Conservation (phyloP, 2,888 invertebrate genomes). For the Lutraria lutraria region DNA sequence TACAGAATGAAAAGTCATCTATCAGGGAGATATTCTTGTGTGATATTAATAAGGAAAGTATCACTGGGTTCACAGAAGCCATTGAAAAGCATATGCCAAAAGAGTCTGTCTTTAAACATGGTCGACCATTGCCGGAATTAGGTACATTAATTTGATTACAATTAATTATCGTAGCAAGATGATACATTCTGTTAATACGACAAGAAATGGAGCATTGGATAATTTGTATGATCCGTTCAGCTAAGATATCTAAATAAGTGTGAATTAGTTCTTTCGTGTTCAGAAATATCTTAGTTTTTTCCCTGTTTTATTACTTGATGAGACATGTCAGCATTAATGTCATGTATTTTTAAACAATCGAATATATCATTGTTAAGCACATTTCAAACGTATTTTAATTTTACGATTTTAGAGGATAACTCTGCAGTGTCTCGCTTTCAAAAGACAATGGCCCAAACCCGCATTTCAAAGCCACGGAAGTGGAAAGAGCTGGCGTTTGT, state of each 20-base stretch:
- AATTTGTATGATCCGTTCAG: too few species aligned
- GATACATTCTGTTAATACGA: too few species aligned
- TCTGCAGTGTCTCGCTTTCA: background rate
- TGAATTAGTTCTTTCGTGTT: too few species aligned
- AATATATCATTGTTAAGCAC: too few species aligned
- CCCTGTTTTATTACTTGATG: too few species aligned
- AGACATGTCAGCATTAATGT: too few species aligned
- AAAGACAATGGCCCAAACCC: background rate
- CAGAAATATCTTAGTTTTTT: too few species aligned
- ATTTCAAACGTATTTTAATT: too few species aligned
- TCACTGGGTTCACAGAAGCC: background rate
- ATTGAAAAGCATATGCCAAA: background rate
- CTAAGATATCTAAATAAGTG: too few species aligned
- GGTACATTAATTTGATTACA: background rate
- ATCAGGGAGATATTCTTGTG: background rate
- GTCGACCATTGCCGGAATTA: background rate
- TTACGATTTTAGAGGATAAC: too few species aligned
- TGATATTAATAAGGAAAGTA: background rate
- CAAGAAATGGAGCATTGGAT: too few species aligned
- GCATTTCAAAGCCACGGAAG: background rate
- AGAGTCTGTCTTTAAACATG: slow-evolving; percentile 16
- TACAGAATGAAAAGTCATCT: background rate
- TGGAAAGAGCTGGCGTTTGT: background rate
- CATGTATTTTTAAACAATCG: too few species aligned
- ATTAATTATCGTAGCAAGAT: background rate